Evolutionary conservation across 2,113 vertebrate genomes (phyloP).

Genomic region (Xenus cinereus): DNA sequence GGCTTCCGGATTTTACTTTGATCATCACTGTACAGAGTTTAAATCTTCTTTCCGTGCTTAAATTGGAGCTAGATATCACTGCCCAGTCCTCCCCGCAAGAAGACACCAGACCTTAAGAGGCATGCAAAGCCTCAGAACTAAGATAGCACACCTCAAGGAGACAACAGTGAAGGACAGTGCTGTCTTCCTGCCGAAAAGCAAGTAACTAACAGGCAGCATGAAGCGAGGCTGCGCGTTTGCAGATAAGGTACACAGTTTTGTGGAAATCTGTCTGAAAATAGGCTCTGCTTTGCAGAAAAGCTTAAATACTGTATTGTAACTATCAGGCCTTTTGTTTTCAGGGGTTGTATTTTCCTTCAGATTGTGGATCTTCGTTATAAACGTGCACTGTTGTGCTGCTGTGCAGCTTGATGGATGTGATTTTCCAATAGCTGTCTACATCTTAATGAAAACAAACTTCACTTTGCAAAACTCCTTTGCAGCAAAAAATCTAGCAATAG

Average conservation of each 20-base stretch:
- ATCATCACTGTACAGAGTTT: background rate
- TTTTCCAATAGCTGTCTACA: background rate
- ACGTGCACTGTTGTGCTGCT: background rate
- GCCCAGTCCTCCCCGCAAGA: background rate
- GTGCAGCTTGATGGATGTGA: background rate
- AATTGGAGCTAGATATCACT: background rate
- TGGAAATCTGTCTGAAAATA: background rate
- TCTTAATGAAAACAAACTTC: background rate
- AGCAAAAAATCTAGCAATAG: background rate
- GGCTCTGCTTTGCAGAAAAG: background rate
- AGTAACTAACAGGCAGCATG: background rate
- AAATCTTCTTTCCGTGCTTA: background rate
- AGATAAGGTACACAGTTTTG: background rate
- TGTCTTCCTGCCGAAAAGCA: background rate
- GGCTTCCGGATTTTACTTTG: constrained; percentile 27
- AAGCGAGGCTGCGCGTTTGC: background rate
- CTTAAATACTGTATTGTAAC: background rate
- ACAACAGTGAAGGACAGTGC: background rate
- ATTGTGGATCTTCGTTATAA: background rate
- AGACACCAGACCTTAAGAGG: background rate
- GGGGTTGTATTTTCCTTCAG: background rate
- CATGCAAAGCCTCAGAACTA: background rate
- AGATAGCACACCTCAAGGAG: background rate
- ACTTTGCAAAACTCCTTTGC: background rate
- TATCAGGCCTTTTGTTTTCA: background rate